Evolutionary conservation across 2,797 vertebrate genomes (phyloP).

Genomic region (Ptychadena robeensis): DNA sequence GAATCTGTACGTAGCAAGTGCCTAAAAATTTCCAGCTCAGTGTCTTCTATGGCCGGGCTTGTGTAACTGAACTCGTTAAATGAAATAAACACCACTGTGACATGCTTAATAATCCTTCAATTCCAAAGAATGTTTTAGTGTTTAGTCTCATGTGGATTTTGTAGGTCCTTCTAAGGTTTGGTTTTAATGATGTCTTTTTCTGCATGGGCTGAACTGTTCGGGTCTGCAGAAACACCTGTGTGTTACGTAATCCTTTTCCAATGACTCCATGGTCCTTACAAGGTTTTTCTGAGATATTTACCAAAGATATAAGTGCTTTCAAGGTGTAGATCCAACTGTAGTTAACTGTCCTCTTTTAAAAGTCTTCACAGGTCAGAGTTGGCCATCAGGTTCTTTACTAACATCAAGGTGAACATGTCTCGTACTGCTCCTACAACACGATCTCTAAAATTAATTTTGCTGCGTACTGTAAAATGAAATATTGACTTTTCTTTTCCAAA

Average conservation of each 20-base stretch:
- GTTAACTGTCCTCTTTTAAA: slow-evolving; percentile 32
- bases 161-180: slow-evolving; percentile 56
- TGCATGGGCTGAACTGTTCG: slow-evolving; percentile 54
- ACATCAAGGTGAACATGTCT: not conserved
- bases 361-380: slow-evolving; percentile 26
- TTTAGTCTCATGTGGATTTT: slow-evolving; percentile 58
- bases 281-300: slow-evolving; percentile 44
- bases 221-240: slow-evolving; percentile 61
- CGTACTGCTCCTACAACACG: not conserved
- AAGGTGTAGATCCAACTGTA: slow-evolving; percentile 23
- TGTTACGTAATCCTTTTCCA: slow-evolving; percentile 59
- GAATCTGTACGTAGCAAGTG: not conserved
- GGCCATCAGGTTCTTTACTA: slow-evolving; percentile 5
- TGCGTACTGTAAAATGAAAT: slow-evolving; percentile 13
- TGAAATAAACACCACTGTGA: slow-evolving; percentile 47
- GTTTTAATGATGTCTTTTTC: slow-evolving; percentile 62
- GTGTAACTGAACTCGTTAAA: slow-evolving; percentile 26
- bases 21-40: slow-evolving; percentile 7
- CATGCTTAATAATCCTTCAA: slow-evolving; percentile 53
- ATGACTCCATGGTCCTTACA: slow-evolving; percentile 53
- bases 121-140: slow-evolving; percentile 57
- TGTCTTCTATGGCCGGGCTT: slow-evolving; percentile 32
- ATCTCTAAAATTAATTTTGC: slow-evolving; percentile 14
- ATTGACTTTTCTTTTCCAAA: slow-evolving; percentile 23
- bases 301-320: slow-evolving; percentile 36